These are phyloP conservation scores for Odobenus rosmarus DNA, from an alignment of 2,113 vertebrate species.

Conservation along the genomic window DNA sequence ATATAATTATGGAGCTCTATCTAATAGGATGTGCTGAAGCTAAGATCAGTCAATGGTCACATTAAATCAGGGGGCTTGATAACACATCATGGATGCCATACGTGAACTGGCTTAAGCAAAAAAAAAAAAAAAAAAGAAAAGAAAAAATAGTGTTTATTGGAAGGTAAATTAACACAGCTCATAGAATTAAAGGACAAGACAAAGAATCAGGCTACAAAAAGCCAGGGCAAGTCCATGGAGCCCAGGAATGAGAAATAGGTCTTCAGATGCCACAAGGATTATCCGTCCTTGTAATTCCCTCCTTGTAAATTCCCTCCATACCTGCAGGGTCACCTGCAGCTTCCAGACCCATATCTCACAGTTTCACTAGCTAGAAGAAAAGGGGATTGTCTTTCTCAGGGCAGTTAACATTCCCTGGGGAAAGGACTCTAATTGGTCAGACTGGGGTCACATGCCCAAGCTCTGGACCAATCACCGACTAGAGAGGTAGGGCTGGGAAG, in stretches of 20 bases:
- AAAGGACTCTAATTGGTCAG: constrained; percentile 1
- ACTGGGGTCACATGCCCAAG: neutral
- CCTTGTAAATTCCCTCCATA: neutral
- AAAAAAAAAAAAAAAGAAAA: constrained; percentile 38
- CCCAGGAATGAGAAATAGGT: neutral
- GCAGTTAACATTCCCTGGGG: neutral
- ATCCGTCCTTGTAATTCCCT: neutral
- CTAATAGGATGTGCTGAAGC: neutral
- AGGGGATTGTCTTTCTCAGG: neutral
- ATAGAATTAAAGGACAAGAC: constrained; percentile 14
- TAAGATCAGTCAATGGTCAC: neutral
- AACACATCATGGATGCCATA: neutral
- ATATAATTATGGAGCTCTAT: neutral
- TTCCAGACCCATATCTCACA: neutral
- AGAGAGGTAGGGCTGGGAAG: neutral
- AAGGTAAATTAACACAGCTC: neutral
- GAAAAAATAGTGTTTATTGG: constrained; percentile 33
- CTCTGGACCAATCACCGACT: neutral
- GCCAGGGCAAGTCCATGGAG: neutral
- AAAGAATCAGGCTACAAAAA: neutral
- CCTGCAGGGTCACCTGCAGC: neutral
- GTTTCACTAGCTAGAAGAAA: neutral
- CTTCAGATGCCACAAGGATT: neutral
- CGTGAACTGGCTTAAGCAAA: constrained; percentile 19
- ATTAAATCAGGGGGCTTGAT: neutral